phyloP scores from a whole-genome alignment of 2,797 vertebrate genomes.

The Ctenopoma kingsleyae region DNA sequence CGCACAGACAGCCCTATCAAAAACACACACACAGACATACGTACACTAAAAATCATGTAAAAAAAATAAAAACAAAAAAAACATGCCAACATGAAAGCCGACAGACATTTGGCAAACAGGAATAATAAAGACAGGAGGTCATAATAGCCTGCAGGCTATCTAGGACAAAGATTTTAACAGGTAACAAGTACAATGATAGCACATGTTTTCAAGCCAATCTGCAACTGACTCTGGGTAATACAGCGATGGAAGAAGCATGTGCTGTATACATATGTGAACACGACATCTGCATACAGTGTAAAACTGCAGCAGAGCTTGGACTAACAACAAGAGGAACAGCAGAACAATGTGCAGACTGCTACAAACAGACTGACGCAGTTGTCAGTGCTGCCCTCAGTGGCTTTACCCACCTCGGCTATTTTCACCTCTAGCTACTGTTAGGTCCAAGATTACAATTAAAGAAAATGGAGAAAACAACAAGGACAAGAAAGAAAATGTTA shows the following conservation, averaged over 20 bases:
- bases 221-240: slow-evolving; percentile 49
- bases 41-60: slow-evolving; percentile 8
- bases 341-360: slow-evolving; percentile 60
- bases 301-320: slow-evolving; percentile 61
- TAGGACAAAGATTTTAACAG: slow-evolving; percentile 50
- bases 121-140: slow-evolving; percentile 56
- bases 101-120: slow-evolving; percentile 35
- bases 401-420: slow-evolving; percentile 87
- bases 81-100: slow-evolving; percentile 26
- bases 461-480: slow-evolving; percentile 61
- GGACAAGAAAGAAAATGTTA: slow-evolving; percentile 66
- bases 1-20: slow-evolving; percentile 93
- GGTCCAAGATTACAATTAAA: slow-evolving; percentile 75
- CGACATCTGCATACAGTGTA: slow-evolving; percentile 52
- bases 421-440: slow-evolving; percentile 88
- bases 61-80: not conserved
- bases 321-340: slow-evolving; percentile 71
- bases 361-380: slow-evolving; percentile 73
- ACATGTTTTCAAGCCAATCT: slow-evolving; percentile 57
- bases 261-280: slow-evolving; percentile 57
- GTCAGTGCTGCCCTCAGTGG: slow-evolving; percentile 60
- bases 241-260: slow-evolving; percentile 68
- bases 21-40: slow-evolving; percentile 29
- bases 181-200: slow-evolving; percentile 52
- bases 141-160: slow-evolving; percentile 54